Evolutionary conservation across 1,140 invertebrate species (phyloP).

Genomic region (Drosophila busckii): DNA sequence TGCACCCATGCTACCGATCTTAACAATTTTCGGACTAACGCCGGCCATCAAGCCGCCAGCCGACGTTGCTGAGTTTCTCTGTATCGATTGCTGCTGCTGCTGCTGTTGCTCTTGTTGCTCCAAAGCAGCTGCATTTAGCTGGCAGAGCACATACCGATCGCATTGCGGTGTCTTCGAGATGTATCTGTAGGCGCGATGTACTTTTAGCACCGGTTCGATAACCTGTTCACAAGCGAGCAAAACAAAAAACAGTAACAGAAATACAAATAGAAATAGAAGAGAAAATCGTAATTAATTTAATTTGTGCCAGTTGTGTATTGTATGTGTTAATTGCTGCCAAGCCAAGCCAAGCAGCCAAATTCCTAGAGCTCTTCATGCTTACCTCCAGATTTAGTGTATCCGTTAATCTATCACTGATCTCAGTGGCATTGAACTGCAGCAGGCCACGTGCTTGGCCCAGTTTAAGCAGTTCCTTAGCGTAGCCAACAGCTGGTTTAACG

Average conservation of each 20-base stretch:
- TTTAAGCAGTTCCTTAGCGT: slow-evolving; percentile 84
- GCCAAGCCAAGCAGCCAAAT: slow-evolving; percentile 29
- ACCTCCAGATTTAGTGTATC: slow-evolving; percentile 88
- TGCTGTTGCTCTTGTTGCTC: slow-evolving; percentile 54
- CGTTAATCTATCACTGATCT: slow-evolving; percentile 86
- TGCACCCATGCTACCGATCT: slow-evolving; percentile 84
- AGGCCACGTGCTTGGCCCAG: slow-evolving; percentile 85
- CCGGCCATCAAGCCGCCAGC: slow-evolving; percentile 78
- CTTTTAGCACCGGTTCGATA: slow-evolving; percentile 87
- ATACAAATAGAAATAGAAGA: no score
- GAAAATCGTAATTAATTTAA: slow-evolving; percentile 70
- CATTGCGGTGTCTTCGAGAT: slow-evolving; percentile 84
- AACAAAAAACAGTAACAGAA: no score
- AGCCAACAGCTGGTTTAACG: slow-evolving; percentile 86
- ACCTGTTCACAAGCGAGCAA: no score
- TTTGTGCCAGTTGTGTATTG: slow-evolving; percentile 34
- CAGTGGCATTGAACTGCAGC: slow-evolving; percentile 81
- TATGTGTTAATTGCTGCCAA: slow-evolving; percentile 25
- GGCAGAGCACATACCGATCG: slow-evolving; percentile 87
- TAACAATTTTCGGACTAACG: slow-evolving; percentile 84
- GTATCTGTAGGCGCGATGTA: slow-evolving; percentile 88
- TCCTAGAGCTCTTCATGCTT: slow-evolving; percentile 8
- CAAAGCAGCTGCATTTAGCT: slow-evolving; percentile 84
- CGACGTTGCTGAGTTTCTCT: slow-evolving; percentile 27
- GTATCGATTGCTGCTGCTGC: slow-evolving; percentile 41